phyloP scores from a whole-genome alignment of 2,888 invertebrate species.

The Galerucella calmariensis region DNA sequence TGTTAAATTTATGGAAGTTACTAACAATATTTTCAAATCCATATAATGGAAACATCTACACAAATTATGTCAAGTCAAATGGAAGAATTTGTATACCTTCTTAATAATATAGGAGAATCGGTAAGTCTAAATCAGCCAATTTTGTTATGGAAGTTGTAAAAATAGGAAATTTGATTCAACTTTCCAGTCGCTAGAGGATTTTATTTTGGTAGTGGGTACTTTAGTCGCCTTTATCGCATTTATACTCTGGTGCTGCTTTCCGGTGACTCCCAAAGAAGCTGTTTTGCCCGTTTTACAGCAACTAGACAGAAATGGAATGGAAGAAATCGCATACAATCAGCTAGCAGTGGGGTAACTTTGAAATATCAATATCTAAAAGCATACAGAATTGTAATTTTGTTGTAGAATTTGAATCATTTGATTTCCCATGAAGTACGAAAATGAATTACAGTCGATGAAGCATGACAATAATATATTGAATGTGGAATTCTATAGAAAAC shows the following conservation, averaged over 20 bases:
- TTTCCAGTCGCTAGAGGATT: slow-evolving; percentile 71
- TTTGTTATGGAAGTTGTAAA: background rate
- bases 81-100: slow-evolving; percentile 71
- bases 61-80: slow-evolving; percentile 61
- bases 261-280: slow-evolving; percentile 63
- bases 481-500: too few relatives aligned
- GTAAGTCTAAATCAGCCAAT: slow-evolving; percentile 62
- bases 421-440: too few relatives aligned
- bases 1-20: background rate
- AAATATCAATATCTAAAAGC: slow-evolving; percentile 1
- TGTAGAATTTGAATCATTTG: background rate
- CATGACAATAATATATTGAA: too few relatives aligned
- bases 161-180: background rate
- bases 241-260: slow-evolving; percentile 74
- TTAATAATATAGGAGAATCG: slow-evolving; percentile 73
- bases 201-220: slow-evolving; percentile 71
- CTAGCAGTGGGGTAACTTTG: slow-evolving; percentile 49
- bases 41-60: slow-evolving; percentile 1
- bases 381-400: background rate
- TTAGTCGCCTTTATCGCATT: slow-evolving; percentile 73
- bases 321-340: slow-evolving; percentile 60
- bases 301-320: slow-evolving; percentile 45
- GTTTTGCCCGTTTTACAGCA: slow-evolving; percentile 49
- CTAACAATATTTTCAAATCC: background rate
- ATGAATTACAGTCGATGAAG: too few relatives aligned